Conservation (phyloP, 2,797 vertebrate species). For the Lepus oiostolus region DNA sequence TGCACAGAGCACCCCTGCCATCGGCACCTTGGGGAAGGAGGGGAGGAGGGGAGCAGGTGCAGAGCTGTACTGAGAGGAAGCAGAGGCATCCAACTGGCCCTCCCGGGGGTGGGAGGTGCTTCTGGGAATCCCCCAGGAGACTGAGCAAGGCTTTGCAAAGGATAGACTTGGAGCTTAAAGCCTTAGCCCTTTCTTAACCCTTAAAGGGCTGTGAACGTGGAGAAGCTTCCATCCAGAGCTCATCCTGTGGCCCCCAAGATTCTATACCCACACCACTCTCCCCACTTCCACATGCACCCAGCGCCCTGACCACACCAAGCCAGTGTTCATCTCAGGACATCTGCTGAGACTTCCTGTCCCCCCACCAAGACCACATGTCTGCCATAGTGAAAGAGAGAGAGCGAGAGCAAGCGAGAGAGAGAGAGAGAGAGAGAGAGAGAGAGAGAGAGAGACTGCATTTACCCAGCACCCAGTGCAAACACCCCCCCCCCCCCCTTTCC, state of each 20-base stretch:
- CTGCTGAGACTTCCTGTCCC: neutral
- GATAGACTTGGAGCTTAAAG: neutral
- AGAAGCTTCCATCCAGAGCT: neutral
- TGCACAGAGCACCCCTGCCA: neutral
- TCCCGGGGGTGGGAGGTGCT: no score
- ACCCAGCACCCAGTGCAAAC: no score
- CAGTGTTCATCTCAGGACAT: neutral
- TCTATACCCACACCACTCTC: no score
- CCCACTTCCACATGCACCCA: neutral
- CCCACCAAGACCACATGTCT: neutral
- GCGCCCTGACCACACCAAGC: no score
- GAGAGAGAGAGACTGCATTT: no score
- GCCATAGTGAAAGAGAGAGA: neutral
- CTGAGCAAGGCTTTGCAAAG: neutral
- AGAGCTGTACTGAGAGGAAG: neutral
- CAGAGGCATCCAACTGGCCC: no score
- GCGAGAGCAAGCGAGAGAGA: no score
- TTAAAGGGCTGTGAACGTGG: neutral
- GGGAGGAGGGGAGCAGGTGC: rapidly evolving
- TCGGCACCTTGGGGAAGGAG: neutral
- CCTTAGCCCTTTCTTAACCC: neutral
- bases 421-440: neutral
- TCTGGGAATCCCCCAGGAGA: neutral
- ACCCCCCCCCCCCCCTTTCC: no score
- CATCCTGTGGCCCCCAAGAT: no score